Conservation (phyloP, 1,140 invertebrate genomes). For the Ceratoteleas bidentatus region DNA sequence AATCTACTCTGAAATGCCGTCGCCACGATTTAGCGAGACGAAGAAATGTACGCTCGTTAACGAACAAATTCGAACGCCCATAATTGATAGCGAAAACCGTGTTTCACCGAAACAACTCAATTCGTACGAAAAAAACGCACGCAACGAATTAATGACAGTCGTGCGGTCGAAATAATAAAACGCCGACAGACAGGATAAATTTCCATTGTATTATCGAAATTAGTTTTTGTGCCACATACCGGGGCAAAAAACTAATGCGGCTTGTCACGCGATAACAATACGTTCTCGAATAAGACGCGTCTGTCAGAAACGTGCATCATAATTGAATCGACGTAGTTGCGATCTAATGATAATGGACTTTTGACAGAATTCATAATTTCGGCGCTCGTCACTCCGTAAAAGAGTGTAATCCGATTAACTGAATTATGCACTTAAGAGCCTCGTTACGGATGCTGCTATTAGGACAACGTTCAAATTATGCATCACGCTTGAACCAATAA, state of each 20-base stretch:
- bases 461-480: conserved; percentile 43
- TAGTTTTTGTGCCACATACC: conserved; percentile 6
- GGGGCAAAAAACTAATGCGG: conserved; percentile 1
- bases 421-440: conserved; percentile 51
- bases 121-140: not conserved
- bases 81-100: not conserved
- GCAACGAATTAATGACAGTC: not conserved
- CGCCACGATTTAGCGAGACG: no score
- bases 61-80: no score
- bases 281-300: conserved; percentile 26
- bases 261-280: conserved; percentile 11
- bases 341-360: conserved; percentile 60
- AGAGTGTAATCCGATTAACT: conserved; percentile 47
- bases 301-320: conserved; percentile 31
- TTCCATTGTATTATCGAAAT: conserved; percentile 2
- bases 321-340: conserved; percentile 38
- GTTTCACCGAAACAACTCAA: not conserved
- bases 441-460: conserved; percentile 40
- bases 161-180: not conserved
- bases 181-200: not conserved
- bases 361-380: conserved; percentile 57
- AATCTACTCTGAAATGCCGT: not conserved
- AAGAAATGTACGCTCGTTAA: no score
- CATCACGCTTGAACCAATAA: conserved; percentile 41
- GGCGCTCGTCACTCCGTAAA: conserved; percentile 34